Percentiles rank a stretch among this genome's conserved stretches.
phyloP scores from a whole-genome alignment of 2,113 vertebrate species.

The Chamaea fasciata region DNA sequence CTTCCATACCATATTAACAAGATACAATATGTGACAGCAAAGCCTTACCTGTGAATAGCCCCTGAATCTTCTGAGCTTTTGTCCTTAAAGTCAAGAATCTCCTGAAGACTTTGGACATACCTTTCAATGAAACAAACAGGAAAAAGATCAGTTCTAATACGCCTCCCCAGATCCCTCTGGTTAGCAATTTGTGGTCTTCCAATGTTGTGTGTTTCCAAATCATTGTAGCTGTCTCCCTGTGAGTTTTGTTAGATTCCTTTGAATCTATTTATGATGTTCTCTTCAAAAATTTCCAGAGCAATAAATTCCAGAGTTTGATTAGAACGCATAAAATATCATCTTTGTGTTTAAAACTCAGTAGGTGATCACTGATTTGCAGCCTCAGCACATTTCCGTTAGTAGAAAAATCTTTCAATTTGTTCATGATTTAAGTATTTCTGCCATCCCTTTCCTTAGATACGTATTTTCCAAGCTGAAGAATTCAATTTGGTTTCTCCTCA shows the following conservation, averaged over 20 bases:
- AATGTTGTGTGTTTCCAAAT: background rate
- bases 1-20: background rate
- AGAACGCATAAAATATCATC: background rate
- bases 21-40: background rate
- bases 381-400: background rate
- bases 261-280: background rate
- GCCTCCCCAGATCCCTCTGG: background rate
- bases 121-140: slow-evolving; percentile 66
- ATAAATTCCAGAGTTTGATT: background rate
- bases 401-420: slow-evolving; percentile 5
- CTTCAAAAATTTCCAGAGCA: background rate
- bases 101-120: slow-evolving; percentile 93
- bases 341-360: background rate
- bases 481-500: slow-evolving; percentile 39
- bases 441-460: background rate
- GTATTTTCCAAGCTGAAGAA: slow-evolving; percentile 11
- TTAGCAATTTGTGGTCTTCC: background rate
- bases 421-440: slow-evolving; percentile 2
- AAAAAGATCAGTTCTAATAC: background rate
- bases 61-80: slow-evolving; percentile 84
- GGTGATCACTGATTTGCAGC: background rate
- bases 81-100: slow-evolving; percentile 91
- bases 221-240: background rate
- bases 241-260: background rate
- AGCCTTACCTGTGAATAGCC: slow-evolving; percentile 81